A percentile compares a stretch with the other conserved stretches of the same genome.
phyloP scores from a whole-genome alignment of 2,888 invertebrate genomes.

The Ecliptopera silaceata region DNA sequence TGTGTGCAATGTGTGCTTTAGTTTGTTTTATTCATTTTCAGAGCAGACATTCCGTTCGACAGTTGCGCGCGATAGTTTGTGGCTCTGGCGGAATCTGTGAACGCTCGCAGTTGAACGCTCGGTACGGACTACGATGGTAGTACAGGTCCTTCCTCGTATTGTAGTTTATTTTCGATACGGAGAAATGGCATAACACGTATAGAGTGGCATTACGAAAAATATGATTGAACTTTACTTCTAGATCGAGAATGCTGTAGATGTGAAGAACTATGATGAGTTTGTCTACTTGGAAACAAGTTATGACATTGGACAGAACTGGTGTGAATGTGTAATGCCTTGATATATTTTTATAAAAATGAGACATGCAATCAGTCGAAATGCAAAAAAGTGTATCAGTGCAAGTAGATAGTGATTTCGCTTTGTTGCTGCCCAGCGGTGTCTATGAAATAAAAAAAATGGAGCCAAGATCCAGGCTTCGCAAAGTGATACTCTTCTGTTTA shows the following conservation, averaged over 20 bases:
- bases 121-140: conserved; percentile 38
- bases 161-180: conserved; percentile 52
- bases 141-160: conserved; percentile 12
- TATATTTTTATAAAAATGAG: conserved; percentile 79
- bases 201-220: conserved; percentile 57
- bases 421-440: conserved; percentile 89
- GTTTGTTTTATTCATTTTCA: conserved; percentile 30
- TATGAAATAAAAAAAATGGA: conserved; percentile 94
- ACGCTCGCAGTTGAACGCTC: conserved; percentile 41
- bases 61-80: conserved; percentile 40
- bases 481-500: conserved; percentile 91
- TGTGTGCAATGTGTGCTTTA: conserved; percentile 13
- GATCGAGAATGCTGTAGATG: conserved; percentile 50
- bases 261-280: conserved; percentile 51
- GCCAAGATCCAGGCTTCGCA: conserved; percentile 90
- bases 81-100: conserved; percentile 33
- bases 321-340: conserved; percentile 55
- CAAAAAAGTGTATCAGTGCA: conserved; percentile 91
- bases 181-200: conserved; percentile 32
- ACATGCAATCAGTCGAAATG: conserved; percentile 83
- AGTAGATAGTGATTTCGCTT: conserved; percentile 92
- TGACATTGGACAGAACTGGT: conserved; percentile 51
- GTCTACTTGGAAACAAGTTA: conserved; percentile 38
- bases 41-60: conserved; percentile 37
- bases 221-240: conserved; percentile 53